Base-by-base conservation (phyloP, 2,113 vertebrate species). In the Nematolebias whitei region DNA sequence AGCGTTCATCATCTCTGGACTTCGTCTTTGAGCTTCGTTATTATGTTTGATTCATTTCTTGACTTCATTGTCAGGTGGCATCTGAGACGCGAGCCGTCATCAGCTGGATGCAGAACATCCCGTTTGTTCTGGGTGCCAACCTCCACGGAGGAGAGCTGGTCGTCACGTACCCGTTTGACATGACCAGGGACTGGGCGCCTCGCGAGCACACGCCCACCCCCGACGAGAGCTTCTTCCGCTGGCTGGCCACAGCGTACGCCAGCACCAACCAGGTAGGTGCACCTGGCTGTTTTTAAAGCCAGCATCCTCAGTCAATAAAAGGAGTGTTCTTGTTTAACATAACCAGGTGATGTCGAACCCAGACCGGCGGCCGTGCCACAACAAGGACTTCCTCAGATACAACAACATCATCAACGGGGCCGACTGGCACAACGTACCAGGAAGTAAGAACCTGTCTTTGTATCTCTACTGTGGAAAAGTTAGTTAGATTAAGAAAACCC, bases 391-490 rank as follows among this genome's bases (percentile, higher is more conserved):
- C 87, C 88, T 88, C 51, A 22, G 23, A 1, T 41, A 90, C 1
- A 93, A 94, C 83, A 97, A 96, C 81, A 89, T 99, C 88, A 96
- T 99, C 93, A 99, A 99, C 0, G 97, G 97, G 0, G 97, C 94
- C 0, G 88, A 95, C 81, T 98, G 97, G 97, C 97, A 99, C 92
- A 97, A 95, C 0, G 95, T 99, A 44, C 92, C 96, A 0, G 96
- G 97, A 76, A 98, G 97, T 98, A 86, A 90, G 96, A 35, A 0
- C 1, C 29, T 24, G 48, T 2, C 13, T 38, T 68, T 59, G 16
- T 52, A 19, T 1, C 6, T 65, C 58, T 24, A 22, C 75, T 63
- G 12, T n/a, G n/a, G n/a, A n/a, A n/a, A n/a, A n/a, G n/a, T n/a
- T n/a, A n/a, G n/a, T n/a, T n/a, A n/a, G n/a, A n/a, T n/a, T n/a